Conservation (phyloP, 23 tunicate genomes). For the Styela plicata region DNA sequence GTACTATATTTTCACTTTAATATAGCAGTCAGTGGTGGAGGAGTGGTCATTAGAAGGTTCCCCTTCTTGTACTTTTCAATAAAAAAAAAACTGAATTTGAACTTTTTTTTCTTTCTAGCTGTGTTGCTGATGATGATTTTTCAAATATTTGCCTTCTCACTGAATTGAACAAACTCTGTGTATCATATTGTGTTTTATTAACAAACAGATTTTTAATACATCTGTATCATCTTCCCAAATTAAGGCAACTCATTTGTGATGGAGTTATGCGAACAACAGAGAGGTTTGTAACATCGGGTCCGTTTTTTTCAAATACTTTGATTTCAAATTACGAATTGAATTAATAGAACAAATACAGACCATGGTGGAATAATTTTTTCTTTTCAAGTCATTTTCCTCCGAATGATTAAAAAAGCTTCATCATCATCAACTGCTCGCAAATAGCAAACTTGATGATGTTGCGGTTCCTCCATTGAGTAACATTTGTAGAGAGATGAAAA, state of each 20-base stretch:
- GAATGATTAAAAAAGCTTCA: background rate
- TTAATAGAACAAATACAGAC: background rate
- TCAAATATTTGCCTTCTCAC: background rate
- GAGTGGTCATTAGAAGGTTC: too few species aligned
- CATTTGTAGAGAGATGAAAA: too few species aligned
- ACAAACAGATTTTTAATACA: background rate
- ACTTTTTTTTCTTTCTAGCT: background rate
- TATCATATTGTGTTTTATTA: constrained; percentile 1
- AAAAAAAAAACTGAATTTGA: too few species aligned
- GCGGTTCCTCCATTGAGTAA: too few species aligned
- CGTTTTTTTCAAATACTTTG: too few species aligned
- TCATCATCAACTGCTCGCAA: background rate
- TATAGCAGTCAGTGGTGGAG: too few species aligned
- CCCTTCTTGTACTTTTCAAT: too few species aligned
- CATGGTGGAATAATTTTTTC: too few species aligned
- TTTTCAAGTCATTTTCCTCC: too few species aligned
- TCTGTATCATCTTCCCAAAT: constrained; percentile 2
- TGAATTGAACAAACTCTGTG: background rate
- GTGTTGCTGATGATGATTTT: constrained; percentile 12
- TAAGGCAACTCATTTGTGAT: background rate
- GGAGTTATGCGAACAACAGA: constrained; percentile 20
- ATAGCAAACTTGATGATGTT: background rate
- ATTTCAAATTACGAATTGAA: too few species aligned
- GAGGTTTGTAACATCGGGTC: background rate
- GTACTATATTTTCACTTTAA: too few species aligned